Evolutionary conservation across 2,113 vertebrate species (phyloP).

Genomic region (Pterocles gutturalis): DNA sequence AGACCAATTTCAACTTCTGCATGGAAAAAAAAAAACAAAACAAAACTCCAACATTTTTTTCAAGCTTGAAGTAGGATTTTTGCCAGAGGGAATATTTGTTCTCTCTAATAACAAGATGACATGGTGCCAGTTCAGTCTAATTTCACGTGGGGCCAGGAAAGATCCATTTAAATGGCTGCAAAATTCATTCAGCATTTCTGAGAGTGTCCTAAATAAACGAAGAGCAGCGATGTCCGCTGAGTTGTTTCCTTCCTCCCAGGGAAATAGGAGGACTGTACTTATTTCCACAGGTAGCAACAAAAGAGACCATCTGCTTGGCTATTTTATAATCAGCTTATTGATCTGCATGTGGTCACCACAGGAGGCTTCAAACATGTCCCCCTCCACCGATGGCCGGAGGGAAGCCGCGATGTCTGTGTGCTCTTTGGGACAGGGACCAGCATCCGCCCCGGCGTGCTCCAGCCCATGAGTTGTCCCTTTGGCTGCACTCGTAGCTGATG

Average conservation of each 20-base stretch:
- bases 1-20: constrained; percentile 65
- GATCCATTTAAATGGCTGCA: not conserved
- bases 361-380: not conserved
- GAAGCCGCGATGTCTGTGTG: rapidly evolving
- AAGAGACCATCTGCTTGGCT: constrained; percentile 44
- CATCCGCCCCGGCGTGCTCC: rapidly evolving
- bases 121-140: not conserved
- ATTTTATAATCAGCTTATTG: constrained; percentile 31
- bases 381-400: not conserved
- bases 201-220: not conserved
- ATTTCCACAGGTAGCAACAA: constrained; percentile 33
- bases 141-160: not conserved
- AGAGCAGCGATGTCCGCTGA: not conserved
- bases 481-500: not conserved
- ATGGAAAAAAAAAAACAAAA: constrained; percentile 6
- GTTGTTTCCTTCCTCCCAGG: constrained; percentile 9
- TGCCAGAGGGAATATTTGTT: constrained; percentile 59
- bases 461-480: not conserved
- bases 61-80: constrained; percentile 48
- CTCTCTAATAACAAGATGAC: constrained; percentile 44
- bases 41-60: not conserved
- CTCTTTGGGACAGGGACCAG: not conserved
- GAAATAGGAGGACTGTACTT: not conserved
- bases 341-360: not conserved
- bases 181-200: constrained; percentile 36